Evolutionary conservation across 2,797 vertebrate genomes (phyloP), one percentile per base, ranked within the genome.

Genomic region (Apogon talboti): DNA sequence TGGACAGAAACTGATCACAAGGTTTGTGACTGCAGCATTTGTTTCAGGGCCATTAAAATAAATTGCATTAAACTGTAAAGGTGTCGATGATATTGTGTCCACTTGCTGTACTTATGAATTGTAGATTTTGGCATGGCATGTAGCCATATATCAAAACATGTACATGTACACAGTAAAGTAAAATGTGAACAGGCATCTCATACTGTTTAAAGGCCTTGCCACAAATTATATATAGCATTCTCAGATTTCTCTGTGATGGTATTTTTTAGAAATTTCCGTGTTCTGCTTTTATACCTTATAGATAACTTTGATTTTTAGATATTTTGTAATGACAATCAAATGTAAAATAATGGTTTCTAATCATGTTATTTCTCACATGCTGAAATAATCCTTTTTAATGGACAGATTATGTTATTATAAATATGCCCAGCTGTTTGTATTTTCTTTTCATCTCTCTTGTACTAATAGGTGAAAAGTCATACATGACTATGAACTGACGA

Each of bases 261-360:
- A 88, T 91, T 92, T 92, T 93, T 85, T 90, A 90, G 84, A 85
- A 81, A 84, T 79, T 77, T 83, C 75, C 81, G 69, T 75, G 84
- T 78, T 82, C 82, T 85, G 88, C 89, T 93, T 93, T 91, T 92
- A 80, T 92, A 92, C 89, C 86, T 89, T 85, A 85, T 89, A 89
- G 90, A 92, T 79, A 38, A 87, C 63, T 92, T 92, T 91, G 84
- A 90, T 90, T 92, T 92, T 86, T 92, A 93, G 91, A 85, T 87
- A 90, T 93, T 93, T 93, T 93, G 79, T 93, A 93, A 91, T 74
- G 92, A 93, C 91, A 93, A 93, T 93, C 92, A 93, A 88, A 87
- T 93, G 92, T 93, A 93, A 92, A 93, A 88, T 35, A 89, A 85
- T 87, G 84, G 86, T 93, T 93, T 93, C 83, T 93, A 92, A 92